A percentile compares a stretch with the other conserved stretches of the same genome.
phyloP scores from a whole-genome alignment of 2,113 vertebrate species.

The Triplophysa siluroides region DNA sequence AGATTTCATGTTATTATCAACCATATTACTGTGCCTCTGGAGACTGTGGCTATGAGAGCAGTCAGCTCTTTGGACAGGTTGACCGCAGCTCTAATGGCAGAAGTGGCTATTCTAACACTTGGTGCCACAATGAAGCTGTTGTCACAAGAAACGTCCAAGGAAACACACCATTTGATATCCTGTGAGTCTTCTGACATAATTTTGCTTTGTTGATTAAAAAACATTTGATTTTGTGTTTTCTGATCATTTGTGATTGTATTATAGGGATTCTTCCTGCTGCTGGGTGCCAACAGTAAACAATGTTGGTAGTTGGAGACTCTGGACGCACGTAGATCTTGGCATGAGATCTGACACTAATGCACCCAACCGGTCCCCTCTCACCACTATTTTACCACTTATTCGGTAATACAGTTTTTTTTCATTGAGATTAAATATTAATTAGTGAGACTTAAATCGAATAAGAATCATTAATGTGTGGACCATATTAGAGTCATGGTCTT shows the following conservation, averaged over 20 bases:
- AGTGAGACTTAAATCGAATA: no score
- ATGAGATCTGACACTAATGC: constrained; percentile 66
- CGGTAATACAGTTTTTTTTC: constrained; percentile 56
- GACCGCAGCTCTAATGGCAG: constrained; percentile 29
- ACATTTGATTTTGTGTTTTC: not conserved
- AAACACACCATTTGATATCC: constrained; percentile 64
- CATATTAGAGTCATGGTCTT: no score
- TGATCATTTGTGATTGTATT: not conserved
- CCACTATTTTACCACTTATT: constrained; percentile 64
- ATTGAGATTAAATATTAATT: not conserved
- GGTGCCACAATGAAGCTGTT: constrained; percentile 67
- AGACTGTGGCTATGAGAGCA: constrained; percentile 37
- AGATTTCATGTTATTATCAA: not conserved
- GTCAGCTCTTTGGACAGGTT: not conserved
- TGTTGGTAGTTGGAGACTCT: constrained; percentile 20
- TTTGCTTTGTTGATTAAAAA: not conserved
- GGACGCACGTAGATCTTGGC: constrained; percentile 68
- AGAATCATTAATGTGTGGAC: no score
- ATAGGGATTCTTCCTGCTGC: constrained; percentile 38
- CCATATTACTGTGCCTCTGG: constrained; percentile 40
- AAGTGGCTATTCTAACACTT: not conserved
- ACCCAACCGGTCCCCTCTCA: constrained; percentile 67
- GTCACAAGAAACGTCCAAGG: constrained; percentile 42
- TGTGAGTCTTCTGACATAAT: constrained; percentile 46
- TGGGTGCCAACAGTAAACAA: constrained; percentile 29